phyloP scores from a whole-genome alignment of 2,797 vertebrate species.

The Melanotaenia boesemani region DNA sequence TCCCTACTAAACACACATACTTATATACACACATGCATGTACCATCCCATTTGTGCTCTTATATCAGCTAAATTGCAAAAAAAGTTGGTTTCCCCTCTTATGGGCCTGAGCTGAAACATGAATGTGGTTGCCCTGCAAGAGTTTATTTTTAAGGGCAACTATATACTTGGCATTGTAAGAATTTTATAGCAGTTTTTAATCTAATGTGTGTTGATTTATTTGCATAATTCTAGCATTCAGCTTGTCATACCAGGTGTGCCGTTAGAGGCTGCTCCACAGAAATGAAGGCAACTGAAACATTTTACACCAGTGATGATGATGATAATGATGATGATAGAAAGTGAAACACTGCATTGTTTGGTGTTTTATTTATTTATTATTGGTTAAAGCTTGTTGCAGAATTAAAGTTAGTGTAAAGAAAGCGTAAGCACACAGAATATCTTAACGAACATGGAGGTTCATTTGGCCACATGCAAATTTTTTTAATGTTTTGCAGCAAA shows the following conservation, averaged over 20 bases:
- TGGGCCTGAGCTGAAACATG: not conserved
- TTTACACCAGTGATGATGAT: not conserved
- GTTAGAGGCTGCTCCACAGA: not conserved
- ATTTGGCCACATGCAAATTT: not conserved
- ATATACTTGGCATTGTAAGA: no score
- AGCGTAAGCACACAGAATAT: not conserved
- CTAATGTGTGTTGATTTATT: no score
- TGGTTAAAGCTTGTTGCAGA: not conserved
- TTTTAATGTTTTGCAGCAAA: not conserved
- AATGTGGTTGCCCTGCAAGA: not conserved
- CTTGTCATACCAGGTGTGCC: not conserved
- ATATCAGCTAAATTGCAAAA: not conserved
- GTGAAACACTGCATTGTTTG: not conserved
- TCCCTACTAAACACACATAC: not conserved
- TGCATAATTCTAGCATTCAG: no score
- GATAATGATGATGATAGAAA: not conserved
- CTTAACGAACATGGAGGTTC: not conserved
- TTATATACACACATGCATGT: not conserved
- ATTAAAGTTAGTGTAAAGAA: conserved; percentile 3
- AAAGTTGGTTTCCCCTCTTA: not conserved
- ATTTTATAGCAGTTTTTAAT: no score
- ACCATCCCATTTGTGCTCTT: not conserved
- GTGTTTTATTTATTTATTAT: not conserved
- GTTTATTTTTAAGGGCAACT: not conserved
- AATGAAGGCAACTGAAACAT: not conserved